These are phyloP conservation scores for Ptychadena robeensis DNA, from an alignment of 2,797 vertebrate genomes.

Conservation along the genomic window DNA sequence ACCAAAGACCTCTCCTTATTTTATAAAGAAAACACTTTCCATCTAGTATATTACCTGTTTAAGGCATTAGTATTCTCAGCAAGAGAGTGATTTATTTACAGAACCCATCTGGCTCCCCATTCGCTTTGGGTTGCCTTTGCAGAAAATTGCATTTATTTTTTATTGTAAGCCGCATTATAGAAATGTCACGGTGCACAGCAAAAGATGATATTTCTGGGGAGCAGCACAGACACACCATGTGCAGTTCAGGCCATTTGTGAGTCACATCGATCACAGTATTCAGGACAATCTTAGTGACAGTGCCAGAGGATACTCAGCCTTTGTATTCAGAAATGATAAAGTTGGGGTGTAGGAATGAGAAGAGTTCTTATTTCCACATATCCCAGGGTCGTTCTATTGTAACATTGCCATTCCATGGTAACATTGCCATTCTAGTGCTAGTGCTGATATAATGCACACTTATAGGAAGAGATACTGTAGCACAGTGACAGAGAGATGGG, in stretches of 20 bases:
- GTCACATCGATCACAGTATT: slow-evolving; percentile 7
- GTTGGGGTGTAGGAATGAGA: too few species aligned
- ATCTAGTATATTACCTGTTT: background rate
- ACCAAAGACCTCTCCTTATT: background rate
- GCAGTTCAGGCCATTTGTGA: slow-evolving; percentile 17
- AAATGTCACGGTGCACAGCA: slow-evolving; percentile 56
- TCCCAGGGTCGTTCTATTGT: too few species aligned
- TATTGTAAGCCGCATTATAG: slow-evolving; percentile 52
- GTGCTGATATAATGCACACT: too few species aligned
- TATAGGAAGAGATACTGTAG: too few species aligned
- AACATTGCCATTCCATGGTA: too few species aligned
- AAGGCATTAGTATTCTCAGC: slow-evolving; percentile 52
- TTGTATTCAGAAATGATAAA: too few species aligned
- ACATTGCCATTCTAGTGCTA: too few species aligned
- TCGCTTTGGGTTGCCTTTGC: slow-evolving; percentile 27
- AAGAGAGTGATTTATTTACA: slow-evolving; percentile 47
- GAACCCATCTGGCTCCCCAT: slow-evolving; percentile 51
- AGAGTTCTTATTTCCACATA: too few species aligned
- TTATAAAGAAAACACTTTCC: background rate
- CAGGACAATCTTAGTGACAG: background rate
- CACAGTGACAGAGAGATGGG: too few species aligned
- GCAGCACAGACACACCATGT: slow-evolving; percentile 3
- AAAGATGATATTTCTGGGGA: slow-evolving; percentile 52
- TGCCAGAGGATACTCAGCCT: background rate
- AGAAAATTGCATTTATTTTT: slow-evolving; percentile 59